Percentiles rank a stretch among this genome's conserved stretches.
phyloP scores from a whole-genome alignment of 2,797 vertebrate species.

The Neosilurus mollespiculum region DNA sequence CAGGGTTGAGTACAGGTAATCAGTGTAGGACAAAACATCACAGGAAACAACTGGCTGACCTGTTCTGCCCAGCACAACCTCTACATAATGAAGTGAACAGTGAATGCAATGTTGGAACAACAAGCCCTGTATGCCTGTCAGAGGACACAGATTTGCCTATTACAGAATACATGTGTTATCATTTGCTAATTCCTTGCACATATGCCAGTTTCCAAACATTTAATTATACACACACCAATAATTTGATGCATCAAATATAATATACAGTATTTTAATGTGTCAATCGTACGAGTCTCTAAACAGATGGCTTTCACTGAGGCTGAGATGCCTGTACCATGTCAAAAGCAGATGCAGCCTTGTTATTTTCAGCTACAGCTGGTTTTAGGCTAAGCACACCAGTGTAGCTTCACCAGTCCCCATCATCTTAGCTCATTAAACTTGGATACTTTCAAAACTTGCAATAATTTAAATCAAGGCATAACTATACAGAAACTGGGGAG shows the following conservation, averaged over 20 bases:
- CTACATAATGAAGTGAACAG: conserved; percentile 37
- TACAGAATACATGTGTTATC: neutral
- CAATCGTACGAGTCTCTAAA: neutral
- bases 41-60: conserved; percentile 38
- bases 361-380: neutral
- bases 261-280: neutral
- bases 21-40: conserved; percentile 33
- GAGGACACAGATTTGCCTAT: neutral
- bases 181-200: neutral
- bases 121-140: conserved; percentile 21
- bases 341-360: neutral
- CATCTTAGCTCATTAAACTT: conserved; percentile 12
- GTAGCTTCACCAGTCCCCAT: neutral
- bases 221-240: neutral
- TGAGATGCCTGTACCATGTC: neutral
- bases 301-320: no score
- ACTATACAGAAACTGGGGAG: neutral
- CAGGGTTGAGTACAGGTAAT: conserved; percentile 41
- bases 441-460: neutral
- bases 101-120: conserved; percentile 21
- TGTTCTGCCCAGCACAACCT: conserved; percentile 24
- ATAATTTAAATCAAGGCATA: neutral
- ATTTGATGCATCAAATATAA: neutral
- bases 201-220: neutral
- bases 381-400: neutral